A percentile compares a stretch with the other conserved stretches of the same genome.
Evolutionary conservation across 2,888 invertebrate genomes (phyloP).

Genomic region (Drosophila monieri): DNA sequence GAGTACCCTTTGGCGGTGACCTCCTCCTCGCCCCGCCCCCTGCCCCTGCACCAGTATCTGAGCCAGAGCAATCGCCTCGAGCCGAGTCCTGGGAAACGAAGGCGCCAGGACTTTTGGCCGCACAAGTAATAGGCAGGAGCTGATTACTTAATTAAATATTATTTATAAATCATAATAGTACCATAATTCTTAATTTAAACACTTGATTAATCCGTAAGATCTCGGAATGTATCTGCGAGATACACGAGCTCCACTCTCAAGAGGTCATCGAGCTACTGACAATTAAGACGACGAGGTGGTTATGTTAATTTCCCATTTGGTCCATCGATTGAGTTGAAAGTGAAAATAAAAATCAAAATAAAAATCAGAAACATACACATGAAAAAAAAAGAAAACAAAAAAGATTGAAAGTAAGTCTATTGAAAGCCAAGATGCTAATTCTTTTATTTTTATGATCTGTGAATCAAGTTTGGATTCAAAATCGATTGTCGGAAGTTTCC

Average conservation of each 20-base stretch:
- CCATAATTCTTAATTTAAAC: neutral
- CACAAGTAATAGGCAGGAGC: conserved; percentile 31
- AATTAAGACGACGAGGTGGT: conserved; percentile 29
- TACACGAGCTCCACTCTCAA: conserved; percentile 2
- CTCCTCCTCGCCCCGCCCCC: conserved; percentile 62
- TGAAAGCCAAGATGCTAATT: conserved; percentile 4
- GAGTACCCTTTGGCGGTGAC: conserved; percentile 13
- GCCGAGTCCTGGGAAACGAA: conserved; percentile 22
- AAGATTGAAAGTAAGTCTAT: conserved; percentile 25
- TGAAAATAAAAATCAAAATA: conserved; percentile 24
- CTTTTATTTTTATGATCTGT: neutral
- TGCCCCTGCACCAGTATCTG: conserved; percentile 68
- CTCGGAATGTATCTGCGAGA: conserved; percentile 7
- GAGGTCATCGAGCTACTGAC: conserved; percentile 44
- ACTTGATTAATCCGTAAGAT: conserved; percentile 11
- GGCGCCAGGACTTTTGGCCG: conserved; percentile 50
- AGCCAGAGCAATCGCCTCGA: conserved; percentile 47
- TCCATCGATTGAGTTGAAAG: conserved; percentile 25
- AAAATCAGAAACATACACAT: neutral
- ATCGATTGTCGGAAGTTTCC: neutral
- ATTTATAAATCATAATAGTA: neutral
- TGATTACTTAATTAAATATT: neutral
- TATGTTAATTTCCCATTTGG: conserved; percentile 32
- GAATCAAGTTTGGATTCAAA: neutral
- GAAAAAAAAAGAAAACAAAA: neutral